Evolutionary conservation across 2,113 vertebrate species (phyloP), one percentile per base, ranked within the genome.

Genomic region (Cryptomyrus ogoouensis): DNA sequence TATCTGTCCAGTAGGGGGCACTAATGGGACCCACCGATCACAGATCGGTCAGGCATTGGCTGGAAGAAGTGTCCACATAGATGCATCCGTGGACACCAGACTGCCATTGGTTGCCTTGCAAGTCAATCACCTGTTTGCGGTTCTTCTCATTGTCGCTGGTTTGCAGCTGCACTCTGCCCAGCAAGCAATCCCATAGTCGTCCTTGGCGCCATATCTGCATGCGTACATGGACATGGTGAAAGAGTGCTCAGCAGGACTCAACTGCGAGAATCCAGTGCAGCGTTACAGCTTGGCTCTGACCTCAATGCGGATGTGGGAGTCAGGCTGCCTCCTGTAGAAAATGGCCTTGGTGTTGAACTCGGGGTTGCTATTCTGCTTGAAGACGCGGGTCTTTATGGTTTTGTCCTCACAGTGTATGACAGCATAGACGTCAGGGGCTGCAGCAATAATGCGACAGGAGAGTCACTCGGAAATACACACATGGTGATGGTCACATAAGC

Each of bases 331-430:
- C 88, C 95, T 95, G 93, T 97, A 97, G 93, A 97, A 97, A 83
- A 97, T 94, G 27, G 93, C 90, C 86, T 96, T 95, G 46, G 95
- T 91, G 93, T 96, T 96, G 91, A 97, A 96, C 88, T 97, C 95
- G 0, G 96, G 96, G 92, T 92, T 96, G 88, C 92, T 91, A 13
- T 94, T 91, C 5, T 90, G 92, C 88, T 94, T 93, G 90, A 96
- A 95, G 44, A 96, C 93, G 0, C n/a, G 91, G 0, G 96, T 96
- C 90, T 91, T 94, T 44, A 97, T 88, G 52, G 90, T 89, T 87
- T 94, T 50, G 1, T 93, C 93, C 89, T 97, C 96, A 90, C 96
- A 96, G 1, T 93, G 93, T 42, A 97, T 92, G 1, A 95, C 62
- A 13, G 94, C 96, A 17, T 96, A 97, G 80, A 96, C 94, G 91